These are phyloP conservation scores for Enteromius treurensis DNA, from an alignment of 2,797 vertebrate species.

Conservation along the genomic window DNA sequence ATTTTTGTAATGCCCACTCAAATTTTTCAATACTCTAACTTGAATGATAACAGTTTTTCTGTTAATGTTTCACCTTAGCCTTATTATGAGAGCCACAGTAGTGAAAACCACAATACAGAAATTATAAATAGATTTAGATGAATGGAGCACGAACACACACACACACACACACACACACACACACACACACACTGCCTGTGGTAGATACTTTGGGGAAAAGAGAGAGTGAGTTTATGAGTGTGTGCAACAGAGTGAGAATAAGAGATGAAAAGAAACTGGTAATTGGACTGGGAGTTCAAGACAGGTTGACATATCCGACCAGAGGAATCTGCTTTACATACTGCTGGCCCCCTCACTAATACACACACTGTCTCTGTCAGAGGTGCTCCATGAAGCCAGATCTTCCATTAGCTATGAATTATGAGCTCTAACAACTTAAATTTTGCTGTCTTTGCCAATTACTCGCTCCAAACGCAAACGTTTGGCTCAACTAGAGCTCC, in stretches of 20 bases:
- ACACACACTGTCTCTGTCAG: conserved; percentile 20
- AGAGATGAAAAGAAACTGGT: conserved; percentile 63
- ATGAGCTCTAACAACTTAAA: conserved; percentile 51
- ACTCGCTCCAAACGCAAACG: conserved; percentile 31
- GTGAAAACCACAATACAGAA: neutral
- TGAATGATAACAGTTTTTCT: neutral
- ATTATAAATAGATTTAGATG: conserved; percentile 2
- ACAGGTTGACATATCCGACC: conserved; percentile 62
- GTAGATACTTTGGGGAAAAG: conserved; percentile 1
- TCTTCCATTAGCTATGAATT: conserved; percentile 57
- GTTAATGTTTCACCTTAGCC: neutral
- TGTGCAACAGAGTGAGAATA: conserved; percentile 58
- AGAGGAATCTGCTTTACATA: conserved; percentile 60
- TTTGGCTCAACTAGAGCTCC: conserved; percentile 29
- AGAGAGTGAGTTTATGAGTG: conserved; percentile 47
- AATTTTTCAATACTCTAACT: neutral
- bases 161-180: no score
- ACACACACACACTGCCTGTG: conserved; percentile 23
- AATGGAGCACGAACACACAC: neutral
- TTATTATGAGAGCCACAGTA: neutral
- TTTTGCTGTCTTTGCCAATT: conserved; percentile 46
- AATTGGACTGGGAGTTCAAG: conserved; percentile 62
- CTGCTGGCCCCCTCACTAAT: conserved; percentile 33
- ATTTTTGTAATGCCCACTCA: neutral
- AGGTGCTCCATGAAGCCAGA: conserved; percentile 51